phyloP scores from a whole-genome alignment of 2,888 invertebrate genomes.

The Heliconius aoede region DNA sequence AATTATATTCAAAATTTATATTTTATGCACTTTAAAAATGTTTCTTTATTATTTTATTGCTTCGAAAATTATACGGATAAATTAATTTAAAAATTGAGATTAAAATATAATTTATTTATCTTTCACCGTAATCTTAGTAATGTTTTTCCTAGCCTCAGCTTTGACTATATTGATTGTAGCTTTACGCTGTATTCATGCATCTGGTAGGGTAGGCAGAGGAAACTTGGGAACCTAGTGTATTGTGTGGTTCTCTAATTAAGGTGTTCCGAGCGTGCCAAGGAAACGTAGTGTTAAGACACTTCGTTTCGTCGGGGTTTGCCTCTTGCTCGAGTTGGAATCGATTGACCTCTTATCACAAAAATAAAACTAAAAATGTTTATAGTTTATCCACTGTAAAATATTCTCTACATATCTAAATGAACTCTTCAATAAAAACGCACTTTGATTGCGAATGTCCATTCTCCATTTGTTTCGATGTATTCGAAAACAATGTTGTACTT shows the following conservation, averaged over 20 bases:
- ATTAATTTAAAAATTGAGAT: too few species aligned
- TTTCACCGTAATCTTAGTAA: too few species aligned
- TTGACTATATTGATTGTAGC: too few species aligned
- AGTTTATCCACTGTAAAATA: not conserved
- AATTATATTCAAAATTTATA: not conserved
- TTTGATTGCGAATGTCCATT: conserved; percentile 60
- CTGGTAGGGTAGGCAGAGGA: too few species aligned
- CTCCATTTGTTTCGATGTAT: conserved; percentile 65
- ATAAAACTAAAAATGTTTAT: not conserved
- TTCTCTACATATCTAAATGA: conserved; percentile 16
- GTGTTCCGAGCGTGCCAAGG: too few species aligned
- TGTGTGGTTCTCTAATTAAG: too few species aligned
- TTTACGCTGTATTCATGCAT: too few species aligned
- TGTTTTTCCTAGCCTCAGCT: too few species aligned
- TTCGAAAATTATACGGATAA: not conserved
- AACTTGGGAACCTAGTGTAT: not conserved
- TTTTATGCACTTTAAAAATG: not conserved
- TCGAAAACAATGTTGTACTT: conserved; percentile 75
- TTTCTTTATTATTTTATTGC: not conserved
- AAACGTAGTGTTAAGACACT: not conserved
- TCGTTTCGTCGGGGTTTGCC: too few species aligned
- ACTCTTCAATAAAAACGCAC: conserved; percentile 56
- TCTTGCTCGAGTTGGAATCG: too few species aligned
- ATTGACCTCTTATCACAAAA: not conserved
- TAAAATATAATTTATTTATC: too few species aligned